These are phyloP conservation scores for Oreohelix idahoensis DNA, from an alignment of 1,140 invertebrate genomes.

Conservation along the genomic window DNA sequence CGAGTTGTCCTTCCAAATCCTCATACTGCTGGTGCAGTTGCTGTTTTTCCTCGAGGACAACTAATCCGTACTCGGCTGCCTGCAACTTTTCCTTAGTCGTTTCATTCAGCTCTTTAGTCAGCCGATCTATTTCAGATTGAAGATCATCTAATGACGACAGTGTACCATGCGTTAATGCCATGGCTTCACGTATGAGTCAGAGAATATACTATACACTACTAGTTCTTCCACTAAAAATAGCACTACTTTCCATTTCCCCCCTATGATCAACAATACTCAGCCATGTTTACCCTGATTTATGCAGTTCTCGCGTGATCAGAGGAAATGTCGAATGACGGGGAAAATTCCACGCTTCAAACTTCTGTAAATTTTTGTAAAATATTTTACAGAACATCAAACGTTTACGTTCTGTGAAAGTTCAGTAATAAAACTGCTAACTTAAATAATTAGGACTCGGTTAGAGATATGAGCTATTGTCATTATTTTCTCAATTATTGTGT, in stretches of 20 bases:
- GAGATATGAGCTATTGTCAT: too few species aligned
- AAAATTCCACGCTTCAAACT: too few species aligned
- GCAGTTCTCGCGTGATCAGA: too few species aligned
- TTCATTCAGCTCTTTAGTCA: slow-evolving; percentile 91
- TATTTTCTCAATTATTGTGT: too few species aligned
- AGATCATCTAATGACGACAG: slow-evolving; percentile 68
- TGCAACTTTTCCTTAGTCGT: slow-evolving; percentile 95
- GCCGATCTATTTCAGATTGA: slow-evolving; percentile 87
- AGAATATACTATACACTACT: not conserved
- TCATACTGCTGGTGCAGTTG: slow-evolving; percentile 86
- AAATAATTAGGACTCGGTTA: too few species aligned
- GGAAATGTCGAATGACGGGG: too few species aligned
- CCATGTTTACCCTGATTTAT: not conserved
- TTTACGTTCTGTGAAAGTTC: too few species aligned
- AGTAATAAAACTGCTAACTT: too few species aligned
- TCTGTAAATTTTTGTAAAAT: too few species aligned
- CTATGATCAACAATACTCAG: not conserved
- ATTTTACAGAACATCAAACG: too few species aligned
- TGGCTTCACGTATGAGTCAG: not conserved
- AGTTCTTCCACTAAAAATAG: not conserved
- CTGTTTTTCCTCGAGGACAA: slow-evolving; percentile 93
- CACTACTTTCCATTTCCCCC: not conserved
- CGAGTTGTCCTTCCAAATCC: slow-evolving; percentile 85
- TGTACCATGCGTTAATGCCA: slow-evolving; percentile 12
- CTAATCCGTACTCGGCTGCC: slow-evolving; percentile 95